Percentiles rank a stretch among this genome's conserved stretches.
Conservation (phyloP, 2,888 invertebrate species). For the Amphimallon solstitiale region DNA sequence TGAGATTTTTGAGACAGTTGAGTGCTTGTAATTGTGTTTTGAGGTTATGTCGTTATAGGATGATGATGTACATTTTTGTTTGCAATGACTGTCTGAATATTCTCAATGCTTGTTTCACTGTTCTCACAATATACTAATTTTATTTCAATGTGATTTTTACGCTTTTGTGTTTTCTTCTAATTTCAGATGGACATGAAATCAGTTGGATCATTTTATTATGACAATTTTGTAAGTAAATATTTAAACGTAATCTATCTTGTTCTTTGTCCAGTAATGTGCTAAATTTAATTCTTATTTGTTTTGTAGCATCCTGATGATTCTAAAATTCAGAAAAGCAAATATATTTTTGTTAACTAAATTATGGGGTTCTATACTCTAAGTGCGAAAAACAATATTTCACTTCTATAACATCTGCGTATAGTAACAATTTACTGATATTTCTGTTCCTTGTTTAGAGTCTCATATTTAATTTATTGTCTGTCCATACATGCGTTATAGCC, state of each 20-base stretch:
- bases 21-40: constrained; percentile 8
- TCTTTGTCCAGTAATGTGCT: too few relatives aligned
- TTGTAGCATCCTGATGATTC: too few relatives aligned
- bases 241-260: neutral
- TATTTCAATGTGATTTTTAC: constrained; percentile 12
- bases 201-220: constrained; percentile 95
- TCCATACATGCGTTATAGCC: too few relatives aligned
- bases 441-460: too few relatives aligned
- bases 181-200: constrained; percentile 97
- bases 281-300: too few relatives aligned
- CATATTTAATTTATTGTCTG: too few relatives aligned
- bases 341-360: too few relatives aligned
- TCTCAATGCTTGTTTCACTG: constrained; percentile 35
- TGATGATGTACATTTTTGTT: constrained; percentile 19
- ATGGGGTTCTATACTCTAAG: too few relatives aligned
- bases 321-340: too few relatives aligned
- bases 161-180: constrained; percentile 53
- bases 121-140: constrained; percentile 21
- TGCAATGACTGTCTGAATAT: constrained; percentile 28
- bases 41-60: constrained; percentile 17
- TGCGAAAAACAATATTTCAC: too few relatives aligned
- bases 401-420: too few relatives aligned
- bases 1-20: constrained; percentile 38
- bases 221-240: constrained; percentile 89
- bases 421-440: too few relatives aligned